A percentile compares a stretch with the other conserved stretches of the same genome.
Evolutionary conservation across 2,113 vertebrate genomes (phyloP).

Genomic region (Donacobius atricapilla): DNA sequence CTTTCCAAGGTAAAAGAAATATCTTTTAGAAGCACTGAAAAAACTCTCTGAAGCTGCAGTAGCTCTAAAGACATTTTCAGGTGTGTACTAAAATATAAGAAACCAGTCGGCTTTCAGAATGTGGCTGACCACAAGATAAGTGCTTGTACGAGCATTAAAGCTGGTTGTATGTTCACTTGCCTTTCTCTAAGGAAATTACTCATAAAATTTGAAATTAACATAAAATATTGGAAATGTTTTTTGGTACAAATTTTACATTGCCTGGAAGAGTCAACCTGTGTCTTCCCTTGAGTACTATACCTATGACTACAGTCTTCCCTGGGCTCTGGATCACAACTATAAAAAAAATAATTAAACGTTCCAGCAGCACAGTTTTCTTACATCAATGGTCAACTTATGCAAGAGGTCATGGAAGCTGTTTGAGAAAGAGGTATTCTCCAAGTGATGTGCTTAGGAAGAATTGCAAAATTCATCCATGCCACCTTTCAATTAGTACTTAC

Average conservation of each 20-base stretch:
- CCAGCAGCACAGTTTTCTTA: background rate
- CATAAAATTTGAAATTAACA: background rate
- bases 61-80: background rate
- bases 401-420: rapidly evolving
- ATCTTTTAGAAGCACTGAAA: background rate
- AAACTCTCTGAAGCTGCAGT: background rate
- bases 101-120: background rate
- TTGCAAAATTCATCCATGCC: background rate
- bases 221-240: background rate
- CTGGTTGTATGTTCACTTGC: background rate
- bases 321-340: background rate
- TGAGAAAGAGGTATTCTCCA: background rate
- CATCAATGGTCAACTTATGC: background rate
- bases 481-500: background rate
- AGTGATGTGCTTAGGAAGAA: background rate
- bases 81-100: background rate
- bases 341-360: background rate
- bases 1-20: background rate
- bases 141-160: background rate
- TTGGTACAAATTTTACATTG: background rate
- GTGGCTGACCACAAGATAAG: background rate
- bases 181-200: background rate
- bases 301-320: background rate
- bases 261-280: rapidly evolving
- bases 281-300: background rate